These are phyloP conservation scores for Chelonia mydas DNA, from an alignment of 2,797 vertebrate species.

Conservation along the genomic window DNA sequence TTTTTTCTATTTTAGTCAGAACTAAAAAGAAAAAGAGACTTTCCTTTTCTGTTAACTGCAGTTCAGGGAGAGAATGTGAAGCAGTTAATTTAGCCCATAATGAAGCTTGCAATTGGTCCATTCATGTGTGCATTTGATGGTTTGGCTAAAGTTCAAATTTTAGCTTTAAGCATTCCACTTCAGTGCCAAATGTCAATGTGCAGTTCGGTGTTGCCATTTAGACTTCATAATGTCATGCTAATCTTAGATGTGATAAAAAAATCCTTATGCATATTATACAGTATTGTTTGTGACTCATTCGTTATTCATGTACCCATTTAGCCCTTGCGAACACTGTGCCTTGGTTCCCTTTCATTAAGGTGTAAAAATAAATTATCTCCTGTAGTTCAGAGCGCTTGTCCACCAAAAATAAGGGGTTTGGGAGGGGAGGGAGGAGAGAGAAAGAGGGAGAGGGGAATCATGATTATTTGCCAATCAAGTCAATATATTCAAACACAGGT, in stretches of 20 bases:
- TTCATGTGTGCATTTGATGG: background rate
- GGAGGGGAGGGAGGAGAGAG: conserved; percentile 8
- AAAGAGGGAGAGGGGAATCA: conserved; percentile 31
- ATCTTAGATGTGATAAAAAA: background rate
- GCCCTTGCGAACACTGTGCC: conserved; percentile 12
- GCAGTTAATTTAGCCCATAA: background rate
- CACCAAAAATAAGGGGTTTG: conserved; percentile 19
- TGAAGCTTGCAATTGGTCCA: background rate
- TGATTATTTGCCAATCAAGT: conserved; percentile 27
- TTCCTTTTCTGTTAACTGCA: background rate
- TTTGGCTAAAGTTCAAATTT: background rate
- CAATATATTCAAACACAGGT: background rate
- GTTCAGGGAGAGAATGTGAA: background rate
- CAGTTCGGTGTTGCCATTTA: conserved; percentile 1
- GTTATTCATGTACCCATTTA: background rate
- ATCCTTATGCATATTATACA: background rate
- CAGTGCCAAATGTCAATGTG: background rate
- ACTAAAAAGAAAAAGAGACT: background rate
- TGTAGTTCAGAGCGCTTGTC: background rate
- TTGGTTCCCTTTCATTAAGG: conserved; percentile 21
- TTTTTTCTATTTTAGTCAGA: background rate
- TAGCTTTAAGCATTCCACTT: conserved; percentile 10
- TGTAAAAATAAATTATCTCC: conserved; percentile 35
- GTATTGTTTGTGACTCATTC: background rate
- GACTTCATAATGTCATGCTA: conserved; percentile 3